Evolutionary conservation across 2,888 invertebrate species (phyloP), one percentile per base, ranked within the genome.

Genomic region (Bhutanitis thaidina): DNA sequence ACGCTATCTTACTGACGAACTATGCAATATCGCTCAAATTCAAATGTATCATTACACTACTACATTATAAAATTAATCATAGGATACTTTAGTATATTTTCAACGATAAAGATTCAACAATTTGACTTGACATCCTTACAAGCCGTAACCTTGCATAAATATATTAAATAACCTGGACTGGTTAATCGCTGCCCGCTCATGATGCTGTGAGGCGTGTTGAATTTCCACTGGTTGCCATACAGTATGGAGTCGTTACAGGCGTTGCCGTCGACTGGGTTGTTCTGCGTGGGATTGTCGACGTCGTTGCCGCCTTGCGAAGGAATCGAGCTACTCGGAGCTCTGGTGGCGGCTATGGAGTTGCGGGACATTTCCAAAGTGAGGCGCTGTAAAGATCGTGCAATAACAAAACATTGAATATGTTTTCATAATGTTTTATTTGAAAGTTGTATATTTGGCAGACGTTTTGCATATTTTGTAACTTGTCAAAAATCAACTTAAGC

Each of bases 301-400:
- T 70, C 74, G 43, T 59, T 60, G 38, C 50, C 47, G 29, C 55
- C 62, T 39, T 64, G 67, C 32, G 67, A 54, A 34, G 66, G 52
- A 52, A 55, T 61, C 1, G 74, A 56, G 37, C 61, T 55, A 51
- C 53, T 60, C 0, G 66, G 51, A 13, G 70, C 79, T n/a, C 83
- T 76, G 0, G 90, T 90, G 38, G 91, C 91, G n/a, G 91, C 83
- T 16, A 92, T 88, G 0, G 92, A 91, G 75, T 93, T 93, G 50
- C 93, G 91, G 1, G 93, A 92, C 80, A 93, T 93, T 77, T 94
- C 94, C 46, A 93, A 89, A 0, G 93, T 91, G 43, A 94, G 80
- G 54, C 93, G 91, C 93, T 93, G 74, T 1, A 61, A 14, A 44
- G 8, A 32, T 4, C 0, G 13, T 12, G 1, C 3, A 27, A 30